Conservation (phyloP, 2,113 vertebrate species). For the Ceratotherium simum region DNA sequence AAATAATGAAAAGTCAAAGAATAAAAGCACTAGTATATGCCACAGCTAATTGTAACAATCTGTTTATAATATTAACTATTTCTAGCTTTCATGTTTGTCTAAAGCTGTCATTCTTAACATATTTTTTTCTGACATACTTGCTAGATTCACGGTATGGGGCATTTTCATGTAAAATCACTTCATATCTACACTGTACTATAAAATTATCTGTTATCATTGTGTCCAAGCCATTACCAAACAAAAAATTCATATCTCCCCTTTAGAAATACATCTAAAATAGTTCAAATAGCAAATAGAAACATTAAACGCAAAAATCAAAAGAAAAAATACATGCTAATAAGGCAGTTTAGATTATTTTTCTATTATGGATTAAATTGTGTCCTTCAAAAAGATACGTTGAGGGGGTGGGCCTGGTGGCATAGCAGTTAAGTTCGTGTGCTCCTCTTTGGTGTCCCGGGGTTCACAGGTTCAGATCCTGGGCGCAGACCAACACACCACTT, state of each 20-base stretch:
- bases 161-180: slow-evolving; percentile 48
- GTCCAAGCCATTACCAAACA: slow-evolving; percentile 24
- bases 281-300: slow-evolving; percentile 30
- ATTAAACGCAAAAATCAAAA: not conserved
- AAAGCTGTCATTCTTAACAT: slow-evolving; percentile 24
- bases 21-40: slow-evolving; percentile 16
- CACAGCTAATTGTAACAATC: slow-evolving; percentile 19
- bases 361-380: not conserved
- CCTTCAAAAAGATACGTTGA: not conserved
- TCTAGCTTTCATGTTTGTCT: not conserved
- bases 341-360: slow-evolving; percentile 1
- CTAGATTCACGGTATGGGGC: not conserved
- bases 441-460: too few species aligned
- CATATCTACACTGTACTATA: not conserved
- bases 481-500: too few species aligned
- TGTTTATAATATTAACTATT: not conserved
- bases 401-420: too few species aligned
- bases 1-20: slow-evolving; percentile 50
- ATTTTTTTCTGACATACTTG: not conserved
- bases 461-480: too few species aligned
- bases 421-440: too few species aligned
- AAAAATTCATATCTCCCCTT: not conserved
- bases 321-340: not conserved
- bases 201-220: not conserved
- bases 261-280: slow-evolving; percentile 46